Evolutionary conservation across 2,797 vertebrate species (phyloP).

Genomic region (Morelia viridis): DNA sequence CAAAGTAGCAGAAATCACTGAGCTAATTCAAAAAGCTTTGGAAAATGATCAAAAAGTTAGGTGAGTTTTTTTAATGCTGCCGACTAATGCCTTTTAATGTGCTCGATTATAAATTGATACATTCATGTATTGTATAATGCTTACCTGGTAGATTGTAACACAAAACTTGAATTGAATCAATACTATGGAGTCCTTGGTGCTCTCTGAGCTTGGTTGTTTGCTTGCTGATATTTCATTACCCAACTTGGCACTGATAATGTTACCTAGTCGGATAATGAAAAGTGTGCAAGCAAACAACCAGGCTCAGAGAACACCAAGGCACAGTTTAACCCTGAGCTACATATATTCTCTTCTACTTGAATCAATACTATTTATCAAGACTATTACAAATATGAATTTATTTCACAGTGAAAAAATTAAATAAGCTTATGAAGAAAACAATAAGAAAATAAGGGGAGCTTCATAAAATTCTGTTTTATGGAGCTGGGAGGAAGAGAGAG

Average conservation of each 20-base stretch:
- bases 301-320: too few relatives aligned
- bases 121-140: neutral
- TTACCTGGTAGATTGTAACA: neutral
- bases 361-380: neutral
- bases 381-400: neutral
- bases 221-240: neutral
- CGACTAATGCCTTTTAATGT: neutral
- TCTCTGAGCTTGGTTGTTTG: neutral
- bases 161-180: neutral
- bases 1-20: conserved; percentile 94
- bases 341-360: too few relatives aligned
- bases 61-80: conserved; percentile 68
- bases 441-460: neutral
- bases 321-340: too few relatives aligned
- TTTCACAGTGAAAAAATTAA: neutral
- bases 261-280: neutral
- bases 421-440: neutral
- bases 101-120: neutral
- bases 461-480: neutral
- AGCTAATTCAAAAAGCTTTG: conserved; percentile 90
- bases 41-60: conserved; percentile 87
- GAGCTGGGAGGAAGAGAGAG: neutral
- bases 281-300: neutral
- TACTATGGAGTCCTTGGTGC: neutral
- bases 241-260: neutral